Evolutionary conservation across 2,797 vertebrate species (phyloP).

Genomic region (Epinephelus coioides): DNA sequence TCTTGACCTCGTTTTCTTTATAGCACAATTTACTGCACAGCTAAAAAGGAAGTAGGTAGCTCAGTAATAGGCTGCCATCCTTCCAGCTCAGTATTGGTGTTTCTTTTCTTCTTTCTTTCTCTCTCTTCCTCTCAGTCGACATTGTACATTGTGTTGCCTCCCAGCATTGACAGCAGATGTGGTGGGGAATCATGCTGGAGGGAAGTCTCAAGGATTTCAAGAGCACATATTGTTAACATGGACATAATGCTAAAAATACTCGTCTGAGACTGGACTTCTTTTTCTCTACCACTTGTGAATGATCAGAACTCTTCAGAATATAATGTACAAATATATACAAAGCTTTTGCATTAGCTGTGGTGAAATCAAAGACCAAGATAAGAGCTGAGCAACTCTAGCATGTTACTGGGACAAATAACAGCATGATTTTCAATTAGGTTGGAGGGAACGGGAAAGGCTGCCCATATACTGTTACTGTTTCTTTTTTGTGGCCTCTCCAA

Average conservation of each 20-base stretch:
- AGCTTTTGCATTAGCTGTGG: neutral
- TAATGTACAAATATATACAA: neutral
- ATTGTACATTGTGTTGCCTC: conserved; percentile 67
- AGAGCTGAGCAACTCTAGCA: too few relatives aligned
- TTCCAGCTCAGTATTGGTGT: conserved; percentile 27
- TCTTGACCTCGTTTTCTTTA: conserved; percentile 65
- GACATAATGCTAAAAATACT: conserved; percentile 56
- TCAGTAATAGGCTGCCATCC: conserved; percentile 36
- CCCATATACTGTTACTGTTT: too few relatives aligned
- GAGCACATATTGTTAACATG: conserved; percentile 54
- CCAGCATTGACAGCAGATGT: conserved; percentile 49
- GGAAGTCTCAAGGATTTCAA: conserved; percentile 64
- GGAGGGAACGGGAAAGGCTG: too few relatives aligned
- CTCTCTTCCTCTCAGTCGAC: conserved; percentile 47
- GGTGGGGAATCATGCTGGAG: conserved; percentile 51
- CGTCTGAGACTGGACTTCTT: neutral
- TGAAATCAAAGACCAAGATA: neutral
- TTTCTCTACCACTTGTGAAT: neutral
- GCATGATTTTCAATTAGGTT: too few relatives aligned
- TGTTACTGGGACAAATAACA: too few relatives aligned
- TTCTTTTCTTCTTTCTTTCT: conserved; percentile 44
- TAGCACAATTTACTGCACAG: conserved; percentile 45
- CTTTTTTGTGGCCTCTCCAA: too few relatives aligned
- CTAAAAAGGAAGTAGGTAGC: conserved; percentile 54
- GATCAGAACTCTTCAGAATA: neutral